Percentiles rank a stretch among this genome's conserved stretches.
phyloP scores from a whole-genome alignment of 2,797 vertebrate genomes.

The Taeniopygia guttata region DNA sequence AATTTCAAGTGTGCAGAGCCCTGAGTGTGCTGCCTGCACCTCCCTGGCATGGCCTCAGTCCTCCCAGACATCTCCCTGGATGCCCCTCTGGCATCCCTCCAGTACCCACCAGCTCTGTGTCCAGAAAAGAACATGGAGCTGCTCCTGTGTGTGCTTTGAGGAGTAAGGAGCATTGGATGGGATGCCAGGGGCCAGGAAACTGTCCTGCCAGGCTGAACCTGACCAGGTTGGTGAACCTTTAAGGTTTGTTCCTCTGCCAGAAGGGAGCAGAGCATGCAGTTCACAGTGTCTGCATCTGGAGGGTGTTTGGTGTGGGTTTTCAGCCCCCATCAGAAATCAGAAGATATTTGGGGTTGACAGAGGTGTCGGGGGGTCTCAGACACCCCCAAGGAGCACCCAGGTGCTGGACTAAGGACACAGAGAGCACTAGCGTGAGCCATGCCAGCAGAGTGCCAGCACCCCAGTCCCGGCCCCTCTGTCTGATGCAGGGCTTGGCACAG shows the following conservation, averaged over 20 bases:
- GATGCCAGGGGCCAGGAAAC: background rate
- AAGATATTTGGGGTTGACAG: background rate
- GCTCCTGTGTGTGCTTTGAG: background rate
- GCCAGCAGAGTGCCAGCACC: background rate
- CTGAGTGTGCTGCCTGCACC: background rate
- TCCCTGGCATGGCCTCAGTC: background rate
- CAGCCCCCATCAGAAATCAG: background rate
- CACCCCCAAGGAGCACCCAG: background rate
- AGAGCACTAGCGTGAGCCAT: accelerated
- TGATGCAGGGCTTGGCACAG: background rate
- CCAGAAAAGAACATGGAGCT: background rate
- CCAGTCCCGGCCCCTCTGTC: accelerated
- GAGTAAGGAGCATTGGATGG: background rate
- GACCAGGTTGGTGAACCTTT: accelerated
- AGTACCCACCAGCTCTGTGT: background rate
- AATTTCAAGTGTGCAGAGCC: background rate
- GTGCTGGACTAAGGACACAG: background rate
- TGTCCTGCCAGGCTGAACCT: background rate
- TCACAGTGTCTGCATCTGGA: background rate
- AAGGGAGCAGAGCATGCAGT: background rate
- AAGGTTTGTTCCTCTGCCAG: background rate
- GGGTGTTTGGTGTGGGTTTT: background rate
- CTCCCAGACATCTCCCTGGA: background rate
- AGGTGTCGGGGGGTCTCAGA: background rate
- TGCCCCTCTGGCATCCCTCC: background rate